These are phyloP conservation scores for Dryoscopus gambensis DNA, from an alignment of 2,113 vertebrate genomes.

Conservation along the genomic window DNA sequence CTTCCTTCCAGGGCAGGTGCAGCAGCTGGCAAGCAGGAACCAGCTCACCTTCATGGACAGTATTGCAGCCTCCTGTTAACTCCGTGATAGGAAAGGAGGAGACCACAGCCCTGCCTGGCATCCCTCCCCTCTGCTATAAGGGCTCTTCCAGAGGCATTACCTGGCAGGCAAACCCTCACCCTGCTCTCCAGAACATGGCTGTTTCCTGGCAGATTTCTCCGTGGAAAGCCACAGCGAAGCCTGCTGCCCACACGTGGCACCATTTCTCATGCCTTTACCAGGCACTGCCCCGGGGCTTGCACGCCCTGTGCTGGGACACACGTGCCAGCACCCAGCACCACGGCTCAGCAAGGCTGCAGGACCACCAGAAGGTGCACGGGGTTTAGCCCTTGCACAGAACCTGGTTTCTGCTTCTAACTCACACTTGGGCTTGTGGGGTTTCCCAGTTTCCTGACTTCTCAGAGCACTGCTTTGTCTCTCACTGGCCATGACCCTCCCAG, in stretches of 20 bases:
- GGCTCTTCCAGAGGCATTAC: background rate
- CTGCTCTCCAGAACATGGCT: background rate
- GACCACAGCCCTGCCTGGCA: background rate
- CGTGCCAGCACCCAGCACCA: accelerated
- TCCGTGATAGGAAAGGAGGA: background rate
- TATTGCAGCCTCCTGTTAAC: background rate
- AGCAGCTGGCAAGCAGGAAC: background rate
- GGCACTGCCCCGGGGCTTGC: background rate
- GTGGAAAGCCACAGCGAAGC: background rate
- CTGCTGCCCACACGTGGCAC: background rate
- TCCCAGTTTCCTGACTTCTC: background rate
- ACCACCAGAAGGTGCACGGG: background rate
- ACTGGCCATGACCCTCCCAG: accelerated
- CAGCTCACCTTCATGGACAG: background rate
- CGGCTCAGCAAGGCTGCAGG: accelerated
- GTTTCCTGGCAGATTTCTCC: background rate
- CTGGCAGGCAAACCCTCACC: background rate
- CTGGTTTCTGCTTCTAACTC: background rate
- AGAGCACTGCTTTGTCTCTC: background rate
- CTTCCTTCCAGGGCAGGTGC: background rate
- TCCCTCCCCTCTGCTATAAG: background rate
- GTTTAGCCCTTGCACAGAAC: background rate
- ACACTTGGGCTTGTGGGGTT: background rate
- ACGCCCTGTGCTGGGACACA: background rate
- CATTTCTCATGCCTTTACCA: background rate